Base-by-base conservation (phyloP, 2,113 vertebrate species). In the Symphodus melops region DNA sequence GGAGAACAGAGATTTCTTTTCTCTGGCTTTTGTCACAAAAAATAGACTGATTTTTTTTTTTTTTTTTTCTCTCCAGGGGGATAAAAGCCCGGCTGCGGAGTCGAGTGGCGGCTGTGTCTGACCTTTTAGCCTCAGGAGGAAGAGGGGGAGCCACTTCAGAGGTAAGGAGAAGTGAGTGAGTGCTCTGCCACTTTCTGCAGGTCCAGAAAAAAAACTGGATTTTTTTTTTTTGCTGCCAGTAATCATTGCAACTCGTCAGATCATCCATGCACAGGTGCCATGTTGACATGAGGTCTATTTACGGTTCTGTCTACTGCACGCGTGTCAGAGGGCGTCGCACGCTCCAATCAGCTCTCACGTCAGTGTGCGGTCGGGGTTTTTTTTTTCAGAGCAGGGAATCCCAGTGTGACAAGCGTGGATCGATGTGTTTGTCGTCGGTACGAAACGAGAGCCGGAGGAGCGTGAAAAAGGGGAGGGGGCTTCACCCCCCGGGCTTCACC, bases 91-190 rank as follows among this genome's bases (percentile, higher is more conserved):
- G 9, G 76, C 42, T 33, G 3, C 52, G 13, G 82, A 75, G 76
- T 46, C 68, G 68, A 77, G 69, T 46, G 74, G 56, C 55, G 81
- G 67, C 75, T 84, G 71, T 8, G 8, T 77, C 66, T 85, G 86
- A 91, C 81, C 90, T 87, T 81, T 7, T 86, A 52, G 83, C 86
- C 84, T 81, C 60, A 48, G 21, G 16, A 39, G 80, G 79, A 89
- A 82, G 79, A 73, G 81, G 62, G 53, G 25, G 76, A 83, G 56
- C 78, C 86, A 86, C 85, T 87, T 83, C 79, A 86, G 82, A 91
- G 87, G 91, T 90, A 88, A 90, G 86, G 28, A 33, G 6, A 5
- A 33, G 28, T 33, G 28, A 33, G 28, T 33, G 28, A 33, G 25
- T 63, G 53, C 37, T n/a, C 5, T 16, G 44, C 67, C 53, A 8